phyloP scores from a whole-genome alignment of 2,888 invertebrate species.

The Volucella zonaria region DNA sequence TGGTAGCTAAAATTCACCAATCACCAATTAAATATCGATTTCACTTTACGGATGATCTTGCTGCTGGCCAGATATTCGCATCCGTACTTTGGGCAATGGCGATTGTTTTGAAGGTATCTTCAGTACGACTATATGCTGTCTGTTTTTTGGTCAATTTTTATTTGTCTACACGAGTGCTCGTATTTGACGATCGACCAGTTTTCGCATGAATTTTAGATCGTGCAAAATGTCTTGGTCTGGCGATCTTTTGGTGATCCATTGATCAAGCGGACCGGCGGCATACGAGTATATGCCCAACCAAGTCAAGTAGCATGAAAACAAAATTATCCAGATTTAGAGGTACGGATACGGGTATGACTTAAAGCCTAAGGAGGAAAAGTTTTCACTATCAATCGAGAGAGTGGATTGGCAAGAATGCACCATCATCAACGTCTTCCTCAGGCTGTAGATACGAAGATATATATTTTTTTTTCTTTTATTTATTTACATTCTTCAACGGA shows the following conservation, averaged over 20 bases:
- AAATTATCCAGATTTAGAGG: slow-evolving; percentile 18
- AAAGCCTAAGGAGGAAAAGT: slow-evolving; percentile 60
- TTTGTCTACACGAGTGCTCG: background rate
- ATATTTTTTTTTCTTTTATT: slow-evolving; percentile 11
- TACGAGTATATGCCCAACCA: too few relatives aligned
- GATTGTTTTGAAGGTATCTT: slow-evolving; percentile 43
- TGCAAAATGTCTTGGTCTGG: slow-evolving; percentile 29
- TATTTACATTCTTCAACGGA: slow-evolving; percentile 43
- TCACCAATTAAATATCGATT: slow-evolving; percentile 72
- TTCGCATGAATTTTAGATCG: slow-evolving; percentile 56
- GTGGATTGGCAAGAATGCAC: slow-evolving; percentile 60
- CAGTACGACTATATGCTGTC: background rate
- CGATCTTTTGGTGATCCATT: background rate
- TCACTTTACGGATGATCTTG: slow-evolving; percentile 50
- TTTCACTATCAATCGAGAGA: slow-evolving; percentile 73
- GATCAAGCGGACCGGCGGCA: slow-evolving; percentile 5
- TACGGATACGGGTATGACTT: too few relatives aligned
- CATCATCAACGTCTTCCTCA: slow-evolving; percentile 26
- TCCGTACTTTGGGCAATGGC: background rate
- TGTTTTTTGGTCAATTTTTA: slow-evolving; percentile 14
- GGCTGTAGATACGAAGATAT: slow-evolving; percentile 16
- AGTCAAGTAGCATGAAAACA: slow-evolving; percentile 52
- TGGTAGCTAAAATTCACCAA: slow-evolving; percentile 59
- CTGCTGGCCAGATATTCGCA: background rate
- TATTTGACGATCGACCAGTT: slow-evolving; percentile 53